Conservation (phyloP, 2,888 invertebrate genomes). For the Dasysyrphus tricinctus region DNA sequence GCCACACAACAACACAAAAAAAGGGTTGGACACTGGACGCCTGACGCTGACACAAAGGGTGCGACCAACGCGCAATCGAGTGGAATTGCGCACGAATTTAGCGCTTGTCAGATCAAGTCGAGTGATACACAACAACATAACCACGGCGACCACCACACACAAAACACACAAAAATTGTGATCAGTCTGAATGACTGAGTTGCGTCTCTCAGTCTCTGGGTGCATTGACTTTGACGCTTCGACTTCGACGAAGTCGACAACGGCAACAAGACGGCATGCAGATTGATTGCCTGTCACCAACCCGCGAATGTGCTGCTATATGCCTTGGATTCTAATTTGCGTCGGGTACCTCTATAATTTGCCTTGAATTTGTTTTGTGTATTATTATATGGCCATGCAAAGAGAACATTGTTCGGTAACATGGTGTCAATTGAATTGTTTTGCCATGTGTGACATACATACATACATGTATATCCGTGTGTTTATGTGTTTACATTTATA, state of each 20-base stretch:
- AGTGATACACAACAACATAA: conserved; percentile 29
- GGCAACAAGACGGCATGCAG: conserved; percentile 47
- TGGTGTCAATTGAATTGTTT: conserved; percentile 74
- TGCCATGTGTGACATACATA: conserved; percentile 42
- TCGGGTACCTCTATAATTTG: conserved; percentile 66
- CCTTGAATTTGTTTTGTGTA: conserved; percentile 61
- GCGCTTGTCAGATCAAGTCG: conserved; percentile 65
- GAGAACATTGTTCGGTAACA: conserved; percentile 68
- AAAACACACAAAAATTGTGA: conserved; percentile 2
- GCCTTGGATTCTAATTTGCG: conserved; percentile 68
- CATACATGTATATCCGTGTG: neutral
- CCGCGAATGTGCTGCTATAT: conserved; percentile 52
- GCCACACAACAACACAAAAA: conserved; percentile 54
- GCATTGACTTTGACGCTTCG: conserved; percentile 73
- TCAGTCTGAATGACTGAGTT: conserved; percentile 32
- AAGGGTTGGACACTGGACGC: conserved; percentile 71
- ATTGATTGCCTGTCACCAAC: conserved; percentile 70
- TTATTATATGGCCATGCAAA: conserved; percentile 46
- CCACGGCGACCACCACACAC: neutral
- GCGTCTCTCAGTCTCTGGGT: conserved; percentile 36
- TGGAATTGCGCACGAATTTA: conserved; percentile 73
- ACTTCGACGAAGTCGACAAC: conserved; percentile 45
- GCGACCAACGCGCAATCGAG: conserved; percentile 70
- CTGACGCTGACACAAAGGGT: conserved; percentile 62
- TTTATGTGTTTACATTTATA: neutral